phyloP scores from a whole-genome alignment of 2,797 vertebrate genomes.

The Microchirus variegatus region DNA sequence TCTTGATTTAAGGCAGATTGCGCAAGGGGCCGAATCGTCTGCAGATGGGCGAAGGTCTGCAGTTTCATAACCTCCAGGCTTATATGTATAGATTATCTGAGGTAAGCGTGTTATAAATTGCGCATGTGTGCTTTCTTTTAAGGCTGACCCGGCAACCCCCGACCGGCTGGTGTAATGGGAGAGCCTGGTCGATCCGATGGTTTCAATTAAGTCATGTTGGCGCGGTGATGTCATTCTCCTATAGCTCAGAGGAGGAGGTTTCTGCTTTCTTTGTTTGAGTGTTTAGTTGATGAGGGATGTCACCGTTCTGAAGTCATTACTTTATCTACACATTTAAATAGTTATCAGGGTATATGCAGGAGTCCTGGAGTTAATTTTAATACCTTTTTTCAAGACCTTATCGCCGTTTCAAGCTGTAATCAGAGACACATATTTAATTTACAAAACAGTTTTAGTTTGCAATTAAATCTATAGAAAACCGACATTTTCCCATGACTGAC shows the following conservation, averaged over 20 bases:
- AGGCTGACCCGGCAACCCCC: conserved; percentile 62
- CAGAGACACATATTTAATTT: too few relatives aligned
- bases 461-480: too few relatives aligned
- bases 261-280: conserved; percentile 10
- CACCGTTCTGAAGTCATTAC: not conserved
- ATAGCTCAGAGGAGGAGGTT: conserved; percentile 13
- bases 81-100: conserved; percentile 71
- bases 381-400: too few relatives aligned
- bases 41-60: conserved; percentile 65
- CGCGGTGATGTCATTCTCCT: conserved; percentile 41
- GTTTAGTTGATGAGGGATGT: conserved; percentile 9
- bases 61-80: conserved; percentile 63
- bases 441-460: too few relatives aligned
- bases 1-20: conserved; percentile 72
- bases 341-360: too few relatives aligned
- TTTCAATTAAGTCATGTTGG: conserved; percentile 62
- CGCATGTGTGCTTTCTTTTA: conserved; percentile 58
- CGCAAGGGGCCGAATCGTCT: conserved; percentile 64
- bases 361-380: too few relatives aligned
- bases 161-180: conserved; percentile 52
- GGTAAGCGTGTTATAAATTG: conserved; percentile 65
- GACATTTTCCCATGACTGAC: too few relatives aligned
- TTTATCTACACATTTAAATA: too few relatives aligned
- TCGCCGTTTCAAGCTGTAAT: too few relatives aligned
- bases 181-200: conserved; percentile 48